phyloP scores from a whole-genome alignment of 1,140 invertebrate genomes.

The Stegodyphus dumicola region DNA sequence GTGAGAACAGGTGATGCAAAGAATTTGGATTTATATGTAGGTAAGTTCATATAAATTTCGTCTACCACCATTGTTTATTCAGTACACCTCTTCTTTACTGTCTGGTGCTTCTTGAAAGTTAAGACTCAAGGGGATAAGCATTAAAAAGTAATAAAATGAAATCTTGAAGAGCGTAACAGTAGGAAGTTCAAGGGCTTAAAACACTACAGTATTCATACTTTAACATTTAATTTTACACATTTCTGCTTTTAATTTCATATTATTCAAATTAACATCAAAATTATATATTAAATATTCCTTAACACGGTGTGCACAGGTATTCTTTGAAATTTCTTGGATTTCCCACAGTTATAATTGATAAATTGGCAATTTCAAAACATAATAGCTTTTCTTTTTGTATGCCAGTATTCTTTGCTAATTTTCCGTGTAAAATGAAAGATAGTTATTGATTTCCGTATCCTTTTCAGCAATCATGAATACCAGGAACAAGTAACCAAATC shows the following conservation, averaged over 20 bases:
- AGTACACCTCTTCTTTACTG: background rate
- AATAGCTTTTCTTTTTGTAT: background rate
- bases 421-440: constrained; percentile 1
- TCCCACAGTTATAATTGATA: background rate
- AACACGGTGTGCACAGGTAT: constrained; percentile 34
- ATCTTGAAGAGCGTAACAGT: too few species aligned
- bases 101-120: background rate
- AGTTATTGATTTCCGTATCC: constrained; percentile 47
- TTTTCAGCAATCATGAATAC: constrained; percentile 80
- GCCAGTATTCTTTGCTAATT: background rate
- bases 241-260: background rate
- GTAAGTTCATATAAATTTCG: constrained; percentile 23
- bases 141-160: too few species aligned
- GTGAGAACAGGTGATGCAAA: background rate
- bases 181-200: too few species aligned
- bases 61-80: background rate
- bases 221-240: background rate
- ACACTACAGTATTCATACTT: too few species aligned
- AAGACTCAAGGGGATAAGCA: too few species aligned
- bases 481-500: constrained; percentile 86
- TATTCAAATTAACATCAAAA: background rate
- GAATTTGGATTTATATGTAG: background rate
- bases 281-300: background rate
- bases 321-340: background rate
- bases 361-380: background rate